These are phyloP conservation scores for Brachionus rotundiformis DNA, from an alignment of 1,140 invertebrate genomes.

Conservation along the genomic window DNA sequence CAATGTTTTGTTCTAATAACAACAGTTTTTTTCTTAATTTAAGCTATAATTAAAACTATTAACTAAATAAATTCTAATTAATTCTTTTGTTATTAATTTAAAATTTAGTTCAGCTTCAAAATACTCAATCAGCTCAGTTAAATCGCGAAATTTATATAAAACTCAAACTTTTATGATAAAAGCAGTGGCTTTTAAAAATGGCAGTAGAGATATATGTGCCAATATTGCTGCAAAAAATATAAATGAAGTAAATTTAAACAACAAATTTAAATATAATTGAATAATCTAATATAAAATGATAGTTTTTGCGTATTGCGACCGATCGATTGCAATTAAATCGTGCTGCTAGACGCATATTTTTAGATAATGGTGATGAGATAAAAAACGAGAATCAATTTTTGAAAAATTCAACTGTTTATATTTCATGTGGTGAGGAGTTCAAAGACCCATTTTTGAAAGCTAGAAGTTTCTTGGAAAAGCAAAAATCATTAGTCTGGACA, in stretches of 20 bases:
- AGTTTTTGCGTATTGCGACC: conserved; percentile 45
- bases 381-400: conserved; percentile 56
- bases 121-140: not conserved
- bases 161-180: conserved; percentile 38
- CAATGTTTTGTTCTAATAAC: no score
- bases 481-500: conserved; percentile 40
- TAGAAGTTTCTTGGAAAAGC: conserved; percentile 28
- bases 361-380: conserved; percentile 46
- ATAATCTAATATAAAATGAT: no score
- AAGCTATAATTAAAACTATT: not conserved
- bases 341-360: conserved; percentile 44
- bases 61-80: not conserved
- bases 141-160: not conserved
- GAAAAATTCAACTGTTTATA: conserved; percentile 58
- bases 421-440: conserved; percentile 63
- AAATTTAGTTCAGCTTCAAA: conserved; percentile 2
- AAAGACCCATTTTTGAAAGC: conserved; percentile 58
- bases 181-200: conserved; percentile 42
- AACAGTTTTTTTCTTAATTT: no score
- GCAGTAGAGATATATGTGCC: conserved; percentile 2
- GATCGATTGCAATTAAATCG: conserved; percentile 16
- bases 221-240: conserved; percentile 7
- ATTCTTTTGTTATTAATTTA: not conserved
- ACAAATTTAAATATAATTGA: not conserved
- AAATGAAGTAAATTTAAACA: not conserved